Percentiles rank a stretch among this genome's conserved stretches.
Evolutionary conservation across 2,113 vertebrate species (phyloP).

Genomic region (Calidris pugnax): DNA sequence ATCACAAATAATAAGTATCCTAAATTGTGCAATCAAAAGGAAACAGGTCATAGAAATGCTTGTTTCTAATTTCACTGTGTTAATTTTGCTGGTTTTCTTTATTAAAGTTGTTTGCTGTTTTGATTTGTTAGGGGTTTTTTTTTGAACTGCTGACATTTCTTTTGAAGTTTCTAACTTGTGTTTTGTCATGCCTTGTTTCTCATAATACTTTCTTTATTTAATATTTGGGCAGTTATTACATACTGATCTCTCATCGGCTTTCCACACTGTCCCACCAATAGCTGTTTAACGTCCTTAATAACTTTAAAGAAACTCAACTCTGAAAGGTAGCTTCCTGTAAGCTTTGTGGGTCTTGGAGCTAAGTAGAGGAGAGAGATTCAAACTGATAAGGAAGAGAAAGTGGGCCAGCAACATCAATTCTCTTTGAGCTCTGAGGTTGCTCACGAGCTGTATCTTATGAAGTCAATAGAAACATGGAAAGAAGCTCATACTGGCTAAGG

Average conservation of each 20-base stretch:
- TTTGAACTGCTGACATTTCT: not conserved
- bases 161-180: not conserved
- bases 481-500: not conserved
- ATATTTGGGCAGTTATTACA: not conserved
- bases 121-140: not conserved
- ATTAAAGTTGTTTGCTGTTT: not conserved
- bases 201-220: not conserved
- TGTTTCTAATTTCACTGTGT: not conserved
- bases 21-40: not conserved
- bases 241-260: not conserved
- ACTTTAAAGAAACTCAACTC: not conserved
- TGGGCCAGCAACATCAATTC: not conserved
- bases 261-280: not conserved
- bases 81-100: not conserved
- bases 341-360: not conserved
- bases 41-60: not conserved
- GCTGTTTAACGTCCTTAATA: not conserved
- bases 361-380: not conserved
- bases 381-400: not conserved
- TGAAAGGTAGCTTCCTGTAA: not conserved
- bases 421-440: not conserved
- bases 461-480: not conserved
- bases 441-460: not conserved
- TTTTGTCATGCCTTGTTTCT: not conserved
- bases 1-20: not conserved